A percentile compares a stretch with the other conserved stretches of the same genome.
Evolutionary conservation across 2,888 invertebrate species (phyloP).

Genomic region (Eupithecia inturbata): DNA sequence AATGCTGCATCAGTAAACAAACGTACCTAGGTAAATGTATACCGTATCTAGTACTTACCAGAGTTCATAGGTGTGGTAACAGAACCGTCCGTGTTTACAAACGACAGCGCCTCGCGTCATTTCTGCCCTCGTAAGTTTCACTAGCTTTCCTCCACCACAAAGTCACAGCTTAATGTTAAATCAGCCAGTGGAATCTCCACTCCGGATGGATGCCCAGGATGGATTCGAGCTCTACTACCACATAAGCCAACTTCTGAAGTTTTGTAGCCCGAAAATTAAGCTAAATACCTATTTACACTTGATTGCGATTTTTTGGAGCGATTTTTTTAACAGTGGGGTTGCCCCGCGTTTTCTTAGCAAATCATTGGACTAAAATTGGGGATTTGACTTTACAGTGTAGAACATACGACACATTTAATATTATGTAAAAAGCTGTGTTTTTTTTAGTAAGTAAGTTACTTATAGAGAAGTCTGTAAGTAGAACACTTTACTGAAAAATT

Average conservation of each 20-base stretch:
- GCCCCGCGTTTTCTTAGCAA: not conserved
- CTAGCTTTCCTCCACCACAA: slow-evolving; percentile 33
- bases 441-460: too few species aligned
- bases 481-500: too few species aligned
- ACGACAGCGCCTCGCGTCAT: slow-evolving; percentile 15
- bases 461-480: too few species aligned
- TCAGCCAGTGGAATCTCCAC: not conserved
- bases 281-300: not conserved
- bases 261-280: not conserved
- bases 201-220: not conserved
- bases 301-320: not conserved
- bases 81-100: slow-evolving; percentile 12
- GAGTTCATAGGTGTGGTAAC: not conserved
- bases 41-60: not conserved
- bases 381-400: not conserved
- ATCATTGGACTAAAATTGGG: not conserved
- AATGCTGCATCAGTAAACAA: not conserved
- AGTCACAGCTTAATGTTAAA: not conserved
- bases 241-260: not conserved
- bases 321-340: not conserved
- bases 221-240: not conserved
- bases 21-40: too few species aligned
- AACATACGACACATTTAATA: not conserved
- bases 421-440: not conserved
- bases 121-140: slow-evolving; percentile 28